Evolutionary conservation across 2,797 vertebrate genomes (phyloP).

Genomic region (Amazona finschi): DNA sequence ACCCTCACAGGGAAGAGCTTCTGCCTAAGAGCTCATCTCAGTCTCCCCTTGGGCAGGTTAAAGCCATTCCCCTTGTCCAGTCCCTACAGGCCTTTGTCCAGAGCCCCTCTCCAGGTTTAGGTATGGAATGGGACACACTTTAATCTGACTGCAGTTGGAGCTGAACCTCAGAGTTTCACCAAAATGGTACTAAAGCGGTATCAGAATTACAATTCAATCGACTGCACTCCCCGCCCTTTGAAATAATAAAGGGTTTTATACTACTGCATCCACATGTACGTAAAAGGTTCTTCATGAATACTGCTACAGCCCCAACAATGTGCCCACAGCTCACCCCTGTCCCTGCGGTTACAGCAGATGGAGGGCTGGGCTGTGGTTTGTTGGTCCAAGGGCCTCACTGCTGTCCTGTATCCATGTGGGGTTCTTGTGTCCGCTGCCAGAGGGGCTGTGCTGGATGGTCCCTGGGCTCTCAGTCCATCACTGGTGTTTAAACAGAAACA

Average conservation of each 20-base stretch:
- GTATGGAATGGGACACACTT: neutral
- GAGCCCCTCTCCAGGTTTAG: neutral
- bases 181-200: neutral
- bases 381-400: neutral
- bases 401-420: neutral
- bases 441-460: neutral
- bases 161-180: neutral
- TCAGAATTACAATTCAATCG: neutral
- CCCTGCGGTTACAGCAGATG: neutral
- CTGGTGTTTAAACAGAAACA: neutral
- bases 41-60: too few species aligned
- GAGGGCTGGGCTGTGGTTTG: neutral
- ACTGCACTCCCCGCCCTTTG: neutral
- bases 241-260: neutral
- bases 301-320: neutral
- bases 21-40: too few species aligned
- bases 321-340: neutral
- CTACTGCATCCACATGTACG: neutral
- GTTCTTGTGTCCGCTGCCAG: too few species aligned
- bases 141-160: neutral
- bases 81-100: neutral
- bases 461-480: neutral
- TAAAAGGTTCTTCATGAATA: neutral
- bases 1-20: too few species aligned
- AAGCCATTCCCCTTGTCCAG: neutral